Conservation (phyloP, 2,888 invertebrate genomes). For the Labia minor region DNA sequence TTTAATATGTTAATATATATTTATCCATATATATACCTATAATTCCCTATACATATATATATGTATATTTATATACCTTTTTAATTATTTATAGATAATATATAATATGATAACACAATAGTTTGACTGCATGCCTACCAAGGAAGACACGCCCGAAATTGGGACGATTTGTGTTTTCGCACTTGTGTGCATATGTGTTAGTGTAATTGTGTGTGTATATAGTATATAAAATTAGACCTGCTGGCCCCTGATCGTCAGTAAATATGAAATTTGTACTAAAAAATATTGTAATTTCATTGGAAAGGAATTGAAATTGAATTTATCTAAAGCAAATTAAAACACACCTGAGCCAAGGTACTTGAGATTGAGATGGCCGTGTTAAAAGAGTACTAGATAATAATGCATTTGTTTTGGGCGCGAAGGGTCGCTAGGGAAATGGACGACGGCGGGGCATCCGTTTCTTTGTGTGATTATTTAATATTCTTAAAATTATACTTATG, state of each 20-base stretch:
- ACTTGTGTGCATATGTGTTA: conserved; percentile 20
- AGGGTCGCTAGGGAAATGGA: background rate
- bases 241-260: background rate
- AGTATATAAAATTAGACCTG: background rate
- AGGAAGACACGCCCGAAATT: conserved; percentile 27
- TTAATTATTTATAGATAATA: conserved; percentile 20
- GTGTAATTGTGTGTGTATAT: conserved; percentile 23
- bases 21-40: background rate
- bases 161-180: conserved; percentile 23
- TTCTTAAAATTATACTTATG: no score
- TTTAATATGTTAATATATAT: conserved; percentile 18
- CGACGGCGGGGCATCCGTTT: background rate
- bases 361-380: background rate
- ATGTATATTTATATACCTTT: background rate
- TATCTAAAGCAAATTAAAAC: background rate
- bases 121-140: conserved; percentile 27
- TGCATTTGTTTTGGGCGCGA: background rate
- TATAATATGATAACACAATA: conserved; percentile 25
- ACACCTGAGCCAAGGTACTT: background rate
- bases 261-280: background rate
- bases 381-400: background rate
- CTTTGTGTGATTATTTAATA: background rate
- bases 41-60: background rate
- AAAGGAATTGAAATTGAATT: no score
- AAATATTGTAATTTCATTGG: no score